Evolutionary conservation across 2,888 invertebrate species (phyloP).

Genomic region (Apomyelois bistriatella): DNA sequence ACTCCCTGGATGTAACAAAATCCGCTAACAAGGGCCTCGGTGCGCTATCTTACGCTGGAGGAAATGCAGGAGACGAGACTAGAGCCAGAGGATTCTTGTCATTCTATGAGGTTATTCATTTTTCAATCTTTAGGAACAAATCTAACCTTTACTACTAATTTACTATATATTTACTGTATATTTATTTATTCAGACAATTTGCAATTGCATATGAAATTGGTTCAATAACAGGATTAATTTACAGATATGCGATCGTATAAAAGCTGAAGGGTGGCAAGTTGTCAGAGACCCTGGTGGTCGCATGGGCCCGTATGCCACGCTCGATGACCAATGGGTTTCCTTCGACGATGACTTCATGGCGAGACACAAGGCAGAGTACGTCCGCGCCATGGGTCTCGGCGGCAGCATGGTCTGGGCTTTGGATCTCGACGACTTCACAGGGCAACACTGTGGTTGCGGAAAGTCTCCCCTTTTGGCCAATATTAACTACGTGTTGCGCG

Average conservation of each 20-base stretch:
- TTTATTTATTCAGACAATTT: too few relatives aligned
- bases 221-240: background rate
- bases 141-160: too few relatives aligned
- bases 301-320: constrained; percentile 93
- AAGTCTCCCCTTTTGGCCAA: constrained; percentile 88
- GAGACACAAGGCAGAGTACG: constrained; percentile 89
- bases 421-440: constrained; percentile 92
- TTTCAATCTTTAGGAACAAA: background rate
- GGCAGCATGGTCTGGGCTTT: constrained; percentile 95
- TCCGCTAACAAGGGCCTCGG: constrained; percentile 83
- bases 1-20: constrained; percentile 83
- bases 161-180: too few relatives aligned
- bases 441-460: constrained; percentile 87
- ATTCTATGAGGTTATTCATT: constrained; percentile 87
- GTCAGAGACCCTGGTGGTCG: constrained; percentile 88
- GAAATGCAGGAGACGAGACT: constrained; percentile 93
- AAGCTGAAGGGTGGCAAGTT: constrained; percentile 87
- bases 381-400: constrained; percentile 88
- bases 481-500: constrained; percentile 88
- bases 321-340: constrained; percentile 94
- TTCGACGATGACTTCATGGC: constrained; percentile 94
- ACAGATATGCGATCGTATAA: constrained; percentile 90
- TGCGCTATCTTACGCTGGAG: constrained; percentile 90
- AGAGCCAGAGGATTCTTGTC: constrained; percentile 92
- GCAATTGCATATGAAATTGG: too few relatives aligned